Conservation (phyloP, 2,888 invertebrate species). For the Ganaspis brasiliensis region DNA sequence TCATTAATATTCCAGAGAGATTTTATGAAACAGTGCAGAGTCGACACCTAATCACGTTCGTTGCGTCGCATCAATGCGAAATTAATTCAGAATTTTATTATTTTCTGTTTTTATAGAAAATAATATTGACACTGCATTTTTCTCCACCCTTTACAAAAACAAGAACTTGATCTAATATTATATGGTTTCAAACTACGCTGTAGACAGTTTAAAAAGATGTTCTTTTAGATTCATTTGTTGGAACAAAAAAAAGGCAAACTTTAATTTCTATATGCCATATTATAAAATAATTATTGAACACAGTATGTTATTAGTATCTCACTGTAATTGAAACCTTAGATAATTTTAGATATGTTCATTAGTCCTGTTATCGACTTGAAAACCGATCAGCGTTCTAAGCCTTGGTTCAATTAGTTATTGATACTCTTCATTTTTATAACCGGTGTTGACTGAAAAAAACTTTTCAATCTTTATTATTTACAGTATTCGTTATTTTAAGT, state of each 20-base stretch:
- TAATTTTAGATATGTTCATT: conserved; percentile 27
- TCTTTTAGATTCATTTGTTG: too few relatives aligned
- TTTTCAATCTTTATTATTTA: too few relatives aligned
- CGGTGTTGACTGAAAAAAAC: too few relatives aligned
- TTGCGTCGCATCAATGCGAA: conserved; percentile 21
- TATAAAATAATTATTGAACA: too few relatives aligned
- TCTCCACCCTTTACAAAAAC: neutral
- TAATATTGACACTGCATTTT: conserved; percentile 11
- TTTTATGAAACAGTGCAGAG: conserved; percentile 18
- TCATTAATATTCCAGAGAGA: conserved; percentile 34
- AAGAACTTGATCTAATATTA: conserved; percentile 21
- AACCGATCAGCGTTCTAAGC: conserved; percentile 1
- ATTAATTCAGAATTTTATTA: conserved; percentile 27
- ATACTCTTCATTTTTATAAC: too few relatives aligned
- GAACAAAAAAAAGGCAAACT: too few relatives aligned
- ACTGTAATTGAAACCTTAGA: conserved; percentile 15
- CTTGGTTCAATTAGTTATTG: neutral
- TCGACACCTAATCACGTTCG: neutral
- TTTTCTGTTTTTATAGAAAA: conserved; percentile 22
- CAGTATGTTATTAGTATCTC: too few relatives aligned
- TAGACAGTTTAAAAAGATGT: too few relatives aligned
- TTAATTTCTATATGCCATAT: too few relatives aligned
- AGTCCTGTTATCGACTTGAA: conserved; percentile 3
- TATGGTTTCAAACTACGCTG: neutral
- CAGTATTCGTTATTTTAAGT: too few relatives aligned